Evolutionary conservation across 1,140 invertebrate genomes (phyloP), one percentile per base, ranked within the genome.

Genomic region (Leptopilina clavipes): DNA sequence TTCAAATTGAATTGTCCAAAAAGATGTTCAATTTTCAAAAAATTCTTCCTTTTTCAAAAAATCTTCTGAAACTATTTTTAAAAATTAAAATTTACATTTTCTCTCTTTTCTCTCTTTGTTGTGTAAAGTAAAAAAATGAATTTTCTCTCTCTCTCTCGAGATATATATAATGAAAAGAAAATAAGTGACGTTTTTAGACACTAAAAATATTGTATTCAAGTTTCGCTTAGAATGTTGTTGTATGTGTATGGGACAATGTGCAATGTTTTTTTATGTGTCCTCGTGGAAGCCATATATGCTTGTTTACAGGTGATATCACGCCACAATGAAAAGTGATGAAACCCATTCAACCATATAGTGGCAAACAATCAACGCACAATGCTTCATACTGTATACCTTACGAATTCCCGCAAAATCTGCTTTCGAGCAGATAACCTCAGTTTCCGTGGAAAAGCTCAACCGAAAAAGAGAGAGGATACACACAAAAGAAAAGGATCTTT

Each of bases 321-420:
- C 18, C 56, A 59, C 56, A 59, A 59, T 59, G 56, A 59, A 59
- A 40, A 59, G 19, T 59, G 22, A 59, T 59, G 56, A 59, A 59
- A 25, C 56, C 19, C 56, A 59, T 59, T 59, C 56, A 22, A 12
- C 18, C 22, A 59, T 22, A 40, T 40, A 7, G 22, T 2, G 56
- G 19, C 56, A 59, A 40, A 59, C 56, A 45, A 45, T 45, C 56
- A 31, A 25, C 9, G 3, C 56, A 59, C 22, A 59, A 59, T 22
- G 56, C 56, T 25, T 59, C 56, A n/a, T n/a, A 11, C 18, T 31
- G 19, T 14, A 59, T 9, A 31, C 56, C 19, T 59, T 19, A 59
- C 56, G 22, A 59, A 59, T 59, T 59, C 56, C 1, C 22, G 3
- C 3, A 19, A 54, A 19, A 8, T 17, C 19, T 19, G 17, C 7